Evolutionary conservation across 1,140 invertebrate species (phyloP), one percentile per base, ranked within the genome.

Genomic region (Ceratosolen solmsi): DNA sequence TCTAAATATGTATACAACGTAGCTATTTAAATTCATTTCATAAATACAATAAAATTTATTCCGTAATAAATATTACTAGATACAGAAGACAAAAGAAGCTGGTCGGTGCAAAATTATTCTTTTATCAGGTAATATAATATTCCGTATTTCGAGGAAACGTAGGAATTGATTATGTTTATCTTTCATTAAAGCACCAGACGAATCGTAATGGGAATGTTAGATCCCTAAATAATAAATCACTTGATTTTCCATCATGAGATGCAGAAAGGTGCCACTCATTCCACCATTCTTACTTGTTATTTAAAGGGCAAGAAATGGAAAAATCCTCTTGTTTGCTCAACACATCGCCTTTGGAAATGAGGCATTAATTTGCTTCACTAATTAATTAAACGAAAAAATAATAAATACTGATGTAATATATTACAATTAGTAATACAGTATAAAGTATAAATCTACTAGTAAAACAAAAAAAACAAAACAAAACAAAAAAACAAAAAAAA

Each of bases 141-240:
- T 90, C 89, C 82, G 87, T 89, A 87, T 89, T 90, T 88, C 85
- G 85, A 80, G 82, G 83, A 75, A 80, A 82, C 79, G 27, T 51
- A 68, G 79, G 87, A 87, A 90, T 90, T 90, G 90, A 90, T 91
- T 90, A 89, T 91, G 90, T 91, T 91, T 90, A 90, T 89, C 88
- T 91, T 91, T 90, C 89, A 91, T 91, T 91, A 91, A 86, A 90
- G 86, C 86, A 85, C 84, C 85, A 84, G 83, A 82, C 68, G 74
- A 79, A 84, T 86, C 84, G 82, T 27, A 65, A 83, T 56, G 65
- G 78, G 79, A 82, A 76, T 82, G 83, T 83, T 86, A 87, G 86
- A 84, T 80, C 78, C 79, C 82, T 90, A 86, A 90, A 90, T 90
- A 89, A 91, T 91, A 87, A 89, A 90, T 89, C 84, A 49, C 46